These are phyloP conservation scores for Cryptocephalus primarius DNA, from an alignment of 2,888 invertebrate species.

Conservation along the genomic window DNA sequence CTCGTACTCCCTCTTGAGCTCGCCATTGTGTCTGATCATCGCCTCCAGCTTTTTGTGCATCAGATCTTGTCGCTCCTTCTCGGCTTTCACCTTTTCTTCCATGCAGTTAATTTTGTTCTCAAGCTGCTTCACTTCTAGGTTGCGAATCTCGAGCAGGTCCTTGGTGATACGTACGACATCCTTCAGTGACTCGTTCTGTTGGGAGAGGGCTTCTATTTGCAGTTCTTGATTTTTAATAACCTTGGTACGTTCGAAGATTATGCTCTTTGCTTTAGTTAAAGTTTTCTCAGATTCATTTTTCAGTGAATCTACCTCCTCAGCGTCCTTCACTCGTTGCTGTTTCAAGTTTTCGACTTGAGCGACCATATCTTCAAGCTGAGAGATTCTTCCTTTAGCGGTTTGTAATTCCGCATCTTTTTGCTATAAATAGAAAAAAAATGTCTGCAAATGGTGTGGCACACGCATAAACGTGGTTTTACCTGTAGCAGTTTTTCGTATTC, in stretches of 20 bases:
- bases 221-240: slow-evolving; percentile 68
- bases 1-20: slow-evolving; percentile 67
- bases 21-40: slow-evolving; percentile 61
- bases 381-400: slow-evolving; percentile 17
- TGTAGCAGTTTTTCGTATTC: slow-evolving; percentile 16
- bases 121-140: slow-evolving; percentile 67
- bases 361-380: slow-evolving; percentile 28
- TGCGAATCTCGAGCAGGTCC: slow-evolving; percentile 66
- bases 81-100: slow-evolving; percentile 57
- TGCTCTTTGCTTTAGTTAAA: slow-evolving; percentile 54
- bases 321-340: slow-evolving; percentile 24
- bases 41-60: slow-evolving; percentile 60
- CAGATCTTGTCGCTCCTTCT: slow-evolving; percentile 58
- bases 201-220: slow-evolving; percentile 60
- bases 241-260: slow-evolving; percentile 67
- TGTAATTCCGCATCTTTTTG: slow-evolving; percentile 21
- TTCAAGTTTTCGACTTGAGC: slow-evolving; percentile 26
- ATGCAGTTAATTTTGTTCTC: slow-evolving; percentile 54
- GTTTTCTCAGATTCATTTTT: slow-evolving; percentile 42
- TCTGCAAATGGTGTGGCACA: background rate
- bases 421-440: slow-evolving; percentile 12
- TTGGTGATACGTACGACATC: slow-evolving; percentile 75
- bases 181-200: slow-evolving; percentile 65
- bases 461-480: slow-evolving; percentile 6
- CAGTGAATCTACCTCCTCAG: slow-evolving; percentile 27